Percentiles rank a stretch among this genome's conserved stretches.
Evolutionary conservation across 2,797 vertebrate genomes (phyloP).

Genomic region (Tapera naevia): DNA sequence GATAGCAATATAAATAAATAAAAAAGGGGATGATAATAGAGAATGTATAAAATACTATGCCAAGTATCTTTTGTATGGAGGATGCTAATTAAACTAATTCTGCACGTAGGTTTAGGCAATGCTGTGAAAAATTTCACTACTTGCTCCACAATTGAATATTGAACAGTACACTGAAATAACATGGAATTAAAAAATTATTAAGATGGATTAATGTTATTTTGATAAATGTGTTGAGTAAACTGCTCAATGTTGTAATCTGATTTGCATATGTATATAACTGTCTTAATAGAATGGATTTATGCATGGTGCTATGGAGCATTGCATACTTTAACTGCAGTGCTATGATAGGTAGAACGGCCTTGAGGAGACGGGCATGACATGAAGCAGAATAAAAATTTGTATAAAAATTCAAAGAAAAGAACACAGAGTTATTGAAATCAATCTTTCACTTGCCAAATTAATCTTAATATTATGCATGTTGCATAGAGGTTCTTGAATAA

Average conservation of each 20-base stretch:
- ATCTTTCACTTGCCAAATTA: not conserved
- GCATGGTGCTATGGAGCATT: not conserved
- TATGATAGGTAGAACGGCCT: not conserved
- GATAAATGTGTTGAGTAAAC: not conserved
- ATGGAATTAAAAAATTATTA: not conserved
- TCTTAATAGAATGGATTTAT: not conserved
- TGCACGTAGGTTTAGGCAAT: not conserved
- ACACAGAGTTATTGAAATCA: not conserved
- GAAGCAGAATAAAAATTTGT: not conserved
- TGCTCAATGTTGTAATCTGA: not conserved
- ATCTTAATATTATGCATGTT: not conserved
- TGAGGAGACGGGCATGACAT: not conserved
- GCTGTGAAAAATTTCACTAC: not conserved
- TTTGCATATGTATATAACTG: not conserved
- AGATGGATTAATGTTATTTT: slow-evolving; percentile 7
- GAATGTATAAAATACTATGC: not conserved
- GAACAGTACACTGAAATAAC: not conserved
- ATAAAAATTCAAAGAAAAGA: not conserved
- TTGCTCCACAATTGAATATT: not conserved
- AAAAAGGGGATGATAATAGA: not conserved
- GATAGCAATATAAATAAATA: not conserved
- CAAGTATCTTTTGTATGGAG: not conserved
- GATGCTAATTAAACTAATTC: not conserved
- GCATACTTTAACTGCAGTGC: not conserved
- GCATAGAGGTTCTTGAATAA: not conserved